Evolutionary conservation across 2,888 invertebrate genomes (phyloP), one percentile per base, ranked within the genome.

Genomic region (Argyresthia goedartella): DNA sequence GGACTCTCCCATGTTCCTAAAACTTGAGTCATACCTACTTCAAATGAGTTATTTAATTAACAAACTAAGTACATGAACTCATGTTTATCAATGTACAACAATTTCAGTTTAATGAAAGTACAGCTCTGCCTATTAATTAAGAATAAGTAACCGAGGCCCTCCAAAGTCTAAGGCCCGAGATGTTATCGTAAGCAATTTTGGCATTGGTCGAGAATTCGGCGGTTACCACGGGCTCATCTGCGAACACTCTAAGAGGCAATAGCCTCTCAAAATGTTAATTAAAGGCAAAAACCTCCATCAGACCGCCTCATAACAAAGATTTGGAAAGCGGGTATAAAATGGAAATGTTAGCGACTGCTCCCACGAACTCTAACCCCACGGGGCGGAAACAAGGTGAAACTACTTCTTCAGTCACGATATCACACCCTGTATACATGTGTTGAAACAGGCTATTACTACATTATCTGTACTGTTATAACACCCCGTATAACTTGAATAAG

Each of bases 201-300:
- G 41, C 4, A 13, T 41, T 11, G 41, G 25, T 25, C 25, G 25
- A 25, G 25, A 4, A 25, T 25, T 25, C 25, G 25, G 2, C 25
- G 25, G 41, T 11, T n/a, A 11, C 41, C 11, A 41, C 44, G 44
- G 14, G 14, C 44, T 44, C 44, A 14, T 44, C 44, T 44, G 7
- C n/a, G 15, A 44, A 44, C 44, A 43, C 14, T 44, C 14, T 44
- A 41, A 15, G 43, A 13, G 44, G 13, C 44, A 44, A 44, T 44
- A 44, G 51, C 42, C 44, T 44, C 43, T 33, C 51, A 43, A 51
- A 51, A 51, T 51, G 51, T 51, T 51, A 51, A 51, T 51, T 51
- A 51, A 51, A 51, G 11, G 35, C 44, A 44, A 43, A 34, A 51
- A 39, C 13, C 15, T 13, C 42, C 39, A 34, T 35, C 51, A 35